phyloP scores from a whole-genome alignment of 2,888 invertebrate genomes.

The Acleris emargana region DNA sequence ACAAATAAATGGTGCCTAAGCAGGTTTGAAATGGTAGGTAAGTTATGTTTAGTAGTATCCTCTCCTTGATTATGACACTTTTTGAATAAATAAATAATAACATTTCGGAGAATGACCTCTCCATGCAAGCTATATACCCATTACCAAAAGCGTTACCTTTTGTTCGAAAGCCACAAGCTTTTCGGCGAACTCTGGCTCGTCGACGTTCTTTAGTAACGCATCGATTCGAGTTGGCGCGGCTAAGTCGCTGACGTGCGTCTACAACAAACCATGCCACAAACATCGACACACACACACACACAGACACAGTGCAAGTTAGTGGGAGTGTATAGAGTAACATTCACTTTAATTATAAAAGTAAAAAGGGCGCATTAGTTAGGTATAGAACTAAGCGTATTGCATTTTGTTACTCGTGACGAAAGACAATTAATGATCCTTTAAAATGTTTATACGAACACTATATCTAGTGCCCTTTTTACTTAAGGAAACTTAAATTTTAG shows the following conservation, averaged over 20 bases:
- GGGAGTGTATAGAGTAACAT: conserved; percentile 7
- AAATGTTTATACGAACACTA: no score
- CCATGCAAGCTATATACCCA: conserved; percentile 29
- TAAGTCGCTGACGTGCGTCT: conserved; percentile 72
- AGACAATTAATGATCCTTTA: no score
- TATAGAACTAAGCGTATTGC: no score
- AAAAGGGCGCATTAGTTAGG: no score
- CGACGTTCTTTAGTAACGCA: conserved; percentile 65
- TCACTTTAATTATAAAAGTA: background rate
- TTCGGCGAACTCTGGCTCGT: conserved; percentile 76
- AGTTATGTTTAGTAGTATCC: no score
- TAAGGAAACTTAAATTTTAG: no score
- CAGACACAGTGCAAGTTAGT: conserved; percentile 62
- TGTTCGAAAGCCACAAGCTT: conserved; percentile 74
- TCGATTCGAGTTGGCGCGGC: conserved; percentile 62
- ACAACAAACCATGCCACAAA: conserved; percentile 75
- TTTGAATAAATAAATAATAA: no score
- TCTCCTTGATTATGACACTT: no score
- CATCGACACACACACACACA: conserved; percentile 49
- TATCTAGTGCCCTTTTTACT: no score
- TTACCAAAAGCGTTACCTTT: conserved; percentile 73
- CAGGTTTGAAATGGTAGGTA: no score
- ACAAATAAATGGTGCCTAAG: no score
- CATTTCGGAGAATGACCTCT: conserved; percentile 7
- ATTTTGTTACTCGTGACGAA: no score